Base-by-base conservation (phyloP, 64 coral and sea anemone genomes). In the Montipora sp. region DNA sequence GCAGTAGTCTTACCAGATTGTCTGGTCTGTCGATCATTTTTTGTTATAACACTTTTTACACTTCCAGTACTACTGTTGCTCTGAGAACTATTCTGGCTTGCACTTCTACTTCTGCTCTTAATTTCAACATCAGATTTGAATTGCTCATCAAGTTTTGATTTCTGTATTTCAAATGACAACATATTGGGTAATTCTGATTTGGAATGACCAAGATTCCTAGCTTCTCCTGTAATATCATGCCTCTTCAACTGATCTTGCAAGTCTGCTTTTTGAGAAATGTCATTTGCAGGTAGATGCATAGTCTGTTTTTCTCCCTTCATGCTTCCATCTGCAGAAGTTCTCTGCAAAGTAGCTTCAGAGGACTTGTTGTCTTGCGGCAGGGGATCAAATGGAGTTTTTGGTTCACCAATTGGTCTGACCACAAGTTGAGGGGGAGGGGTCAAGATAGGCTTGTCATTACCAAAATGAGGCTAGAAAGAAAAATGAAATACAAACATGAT, bases 401-500 rank as follows among this genome's bases (percentile, higher is more conserved):
- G 63, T 49, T 85, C 66, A 23, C 65, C 20, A 9, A 94, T 92
- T 19, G 55, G 72, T 46, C 81, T 98, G 57, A 78, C 55, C 11
- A 83, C 92, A 61, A 77, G 16, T 43, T 83, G 70, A 59, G 95
- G 95, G 22, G 92, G 87, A 12, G 95, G 95, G 43, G 95, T 98
- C 43, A 60, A 81, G 2, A 98, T 88, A 24, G 89, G 70, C 78
- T 90, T 93, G 11, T 89, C 84, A 92, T 81, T 63, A 48, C 95
- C 95, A 91, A 98, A 98, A 58, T 98, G 92, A 61, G 95, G 95
- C 95, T 98, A 53, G 55, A 80, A 84, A 66, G n/a, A 21, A 87
- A 89, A 77, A 21, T 16, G 4, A 53, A 93, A 45, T 48, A 57
- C 7, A 60, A 13, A 11, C 59, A 13, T 21, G 48, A 67, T n/a